Evolutionary conservation across 2,888 invertebrate genomes (phyloP).

Genomic region (Drosophila niveifrons): DNA sequence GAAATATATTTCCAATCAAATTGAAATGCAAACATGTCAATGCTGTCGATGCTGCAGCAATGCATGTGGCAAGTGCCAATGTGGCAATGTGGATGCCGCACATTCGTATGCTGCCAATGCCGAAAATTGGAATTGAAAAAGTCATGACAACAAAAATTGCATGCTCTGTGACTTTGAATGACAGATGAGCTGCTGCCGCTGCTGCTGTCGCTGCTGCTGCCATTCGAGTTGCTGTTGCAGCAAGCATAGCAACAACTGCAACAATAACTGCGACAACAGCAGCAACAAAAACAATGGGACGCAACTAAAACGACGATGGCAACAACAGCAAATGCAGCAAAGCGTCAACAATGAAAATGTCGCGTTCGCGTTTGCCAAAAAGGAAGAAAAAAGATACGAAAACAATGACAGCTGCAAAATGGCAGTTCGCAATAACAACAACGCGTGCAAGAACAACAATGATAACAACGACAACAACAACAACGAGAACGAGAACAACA

Average conservation of each 20-base stretch:
- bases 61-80: constrained; percentile 16
- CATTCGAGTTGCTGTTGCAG: constrained; percentile 53
- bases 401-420: constrained; percentile 72
- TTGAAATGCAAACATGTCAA: constrained; percentile 75
- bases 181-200: constrained; percentile 71
- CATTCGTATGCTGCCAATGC: constrained; percentile 43
- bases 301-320: constrained; percentile 18
- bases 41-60: constrained; percentile 23
- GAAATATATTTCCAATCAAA: constrained; percentile 78
- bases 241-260: constrained; percentile 22
- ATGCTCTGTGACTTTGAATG: constrained; percentile 75
- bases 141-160: constrained; percentile 74
- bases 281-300: constrained; percentile 35
- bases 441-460: constrained; percentile 30
- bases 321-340: constrained; percentile 42
- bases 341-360: constrained; percentile 76
- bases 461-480: constrained; percentile 25
- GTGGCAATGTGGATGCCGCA: constrained; percentile 24
- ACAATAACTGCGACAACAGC: constrained; percentile 29
- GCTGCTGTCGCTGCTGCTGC: constrained; percentile 15
- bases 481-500: constrained; percentile 38
- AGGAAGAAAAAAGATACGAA: constrained; percentile 34
- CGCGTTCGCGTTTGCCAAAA: constrained; percentile 61
- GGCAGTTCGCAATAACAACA: constrained; percentile 56
- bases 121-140: constrained; percentile 74